Evolutionary conservation across 2,113 vertebrate species (phyloP), one percentile per base, ranked within the genome.

Genomic region (Mesembrinibis cayennensis): DNA sequence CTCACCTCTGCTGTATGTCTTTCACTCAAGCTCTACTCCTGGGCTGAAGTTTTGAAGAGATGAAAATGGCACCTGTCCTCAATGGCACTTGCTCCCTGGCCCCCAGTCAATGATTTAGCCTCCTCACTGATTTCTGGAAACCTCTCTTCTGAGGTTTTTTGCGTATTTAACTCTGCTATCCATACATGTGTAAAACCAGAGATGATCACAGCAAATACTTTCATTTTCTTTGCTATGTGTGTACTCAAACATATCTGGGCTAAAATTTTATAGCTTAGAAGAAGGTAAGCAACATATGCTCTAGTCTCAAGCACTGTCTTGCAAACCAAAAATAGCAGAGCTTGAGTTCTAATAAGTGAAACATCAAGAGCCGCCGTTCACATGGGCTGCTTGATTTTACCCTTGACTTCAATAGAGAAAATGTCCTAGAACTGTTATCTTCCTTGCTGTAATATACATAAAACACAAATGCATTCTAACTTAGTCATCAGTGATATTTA

Each of bases 401-500:
- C 56, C 76, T 93, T 79, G 74, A 87, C 49, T 95, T 90, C 38
- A 92, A 32, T 40, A 73, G 65, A 90, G 58, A 92, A 84, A 73
- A 79, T 49, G 65, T 50, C 42, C 69, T 95, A 52, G 78, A 96
- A 95, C 27, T 18, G 13, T 66, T 85, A 53, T 76, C 65, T 96
- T 90, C 70, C 50, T 82, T 94, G 81, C 53, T 78, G 26, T 74
- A 91, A 76, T 36, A 90, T 89, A 97, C 91, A 90, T 93, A 96
- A 97, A 97, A 77, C 36, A 77, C 29, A 92, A 96, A 96, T 82
- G 62, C 40, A 25, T 94, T 96, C 55, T 84, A 94, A 89, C 82
- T 70, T 96, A 80, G 95, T 96, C 79, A 95, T 95, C 76, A 61
- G 74, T 89, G 91, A 70, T 95, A 73, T 95, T 95, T 96, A 78